Base-by-base conservation (phyloP, 2,113 vertebrate species). In the Leptosomus discolor region DNA sequence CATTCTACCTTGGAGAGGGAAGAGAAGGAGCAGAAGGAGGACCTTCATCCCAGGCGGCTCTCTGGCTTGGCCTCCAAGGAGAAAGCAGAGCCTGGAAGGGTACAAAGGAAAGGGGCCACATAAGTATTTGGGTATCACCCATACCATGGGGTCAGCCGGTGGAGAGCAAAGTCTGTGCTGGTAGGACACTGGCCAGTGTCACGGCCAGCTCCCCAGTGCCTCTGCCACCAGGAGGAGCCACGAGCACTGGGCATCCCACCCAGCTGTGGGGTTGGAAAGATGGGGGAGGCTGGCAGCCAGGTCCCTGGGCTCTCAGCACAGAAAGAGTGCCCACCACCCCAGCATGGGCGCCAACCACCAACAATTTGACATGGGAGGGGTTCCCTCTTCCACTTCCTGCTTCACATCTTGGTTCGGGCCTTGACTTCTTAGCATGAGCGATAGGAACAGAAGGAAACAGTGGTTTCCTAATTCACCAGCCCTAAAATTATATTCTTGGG, bases 1-100 rank as follows among this genome's bases (percentile, higher is more conserved):
- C 27, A 79, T 36, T 9, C 45, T 96, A 98, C 98, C 98, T 98
- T 94, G 97, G 57, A 95, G 70, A 0, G 88, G 85, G 14, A 87
- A 82, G 37, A 98, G 79, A 56, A 98, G 90, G 36, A 91, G 68
- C 58, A 97, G 91, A 15, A 97, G 69, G 48, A 97, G 21, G 53
- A 94, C 77, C 4, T 57, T 84, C 37, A 30, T 96, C 69, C 36
- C 51, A 30, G 54, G 24, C 45, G 14, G 13, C 53, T 53, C 53
- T 53, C 81, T 64, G 45, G 11, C 75, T 88, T 51, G 73, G 87
- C 46, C 51, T 80, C 60, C 9, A 3, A 23, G 57, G 73, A 18
- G 27, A 83, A 80, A 75, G 37, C 45, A 64, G 50, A 60, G 53
- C 83, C 91, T 95, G 82, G 23, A 83, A 63, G 16, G 36, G 32